These are phyloP conservation scores for Synanthedon andrenaeformis DNA, from an alignment of 2,888 invertebrate species.

Conservation along the genomic window DNA sequence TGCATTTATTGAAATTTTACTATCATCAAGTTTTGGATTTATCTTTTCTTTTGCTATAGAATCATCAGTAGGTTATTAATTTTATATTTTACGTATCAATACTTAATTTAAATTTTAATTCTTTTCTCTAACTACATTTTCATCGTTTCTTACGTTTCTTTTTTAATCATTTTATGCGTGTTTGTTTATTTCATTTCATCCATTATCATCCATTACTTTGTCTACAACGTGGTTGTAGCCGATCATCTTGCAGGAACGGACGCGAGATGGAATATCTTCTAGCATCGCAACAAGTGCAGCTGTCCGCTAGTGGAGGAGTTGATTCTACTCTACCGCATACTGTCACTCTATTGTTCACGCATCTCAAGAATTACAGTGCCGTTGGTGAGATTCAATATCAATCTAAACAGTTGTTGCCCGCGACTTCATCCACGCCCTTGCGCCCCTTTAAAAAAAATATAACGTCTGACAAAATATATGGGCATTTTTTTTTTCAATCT, in stretches of 20 bases:
- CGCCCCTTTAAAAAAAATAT: no score
- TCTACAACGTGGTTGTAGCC: constrained; percentile 22
- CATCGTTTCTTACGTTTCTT: constrained; percentile 3
- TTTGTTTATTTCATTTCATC: background rate
- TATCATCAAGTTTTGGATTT: no score
- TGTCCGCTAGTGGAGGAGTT: constrained; percentile 32
- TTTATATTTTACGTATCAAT: no score
- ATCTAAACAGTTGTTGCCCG: background rate
- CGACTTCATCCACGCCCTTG: no score
- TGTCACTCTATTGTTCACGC: constrained; percentile 45
- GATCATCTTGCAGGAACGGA: constrained; percentile 67
- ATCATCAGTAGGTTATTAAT: no score
- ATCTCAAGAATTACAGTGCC: constrained; percentile 50
- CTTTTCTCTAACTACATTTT: no score
- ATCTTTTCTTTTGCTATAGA: no score
- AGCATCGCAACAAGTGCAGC: constrained; percentile 68
- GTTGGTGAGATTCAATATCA: constrained; percentile 30
- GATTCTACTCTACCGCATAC: constrained; percentile 45
- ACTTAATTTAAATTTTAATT: no score
- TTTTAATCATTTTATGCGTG: constrained; percentile 1
- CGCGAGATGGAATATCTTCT: constrained; percentile 76
- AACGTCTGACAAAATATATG: no score
- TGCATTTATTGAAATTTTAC: no score
- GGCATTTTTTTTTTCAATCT: no score
- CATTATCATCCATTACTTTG: background rate